These are phyloP conservation scores for Nerophis lumbriciformis DNA, from an alignment of 2,113 vertebrate genomes.

Conservation along the genomic window DNA sequence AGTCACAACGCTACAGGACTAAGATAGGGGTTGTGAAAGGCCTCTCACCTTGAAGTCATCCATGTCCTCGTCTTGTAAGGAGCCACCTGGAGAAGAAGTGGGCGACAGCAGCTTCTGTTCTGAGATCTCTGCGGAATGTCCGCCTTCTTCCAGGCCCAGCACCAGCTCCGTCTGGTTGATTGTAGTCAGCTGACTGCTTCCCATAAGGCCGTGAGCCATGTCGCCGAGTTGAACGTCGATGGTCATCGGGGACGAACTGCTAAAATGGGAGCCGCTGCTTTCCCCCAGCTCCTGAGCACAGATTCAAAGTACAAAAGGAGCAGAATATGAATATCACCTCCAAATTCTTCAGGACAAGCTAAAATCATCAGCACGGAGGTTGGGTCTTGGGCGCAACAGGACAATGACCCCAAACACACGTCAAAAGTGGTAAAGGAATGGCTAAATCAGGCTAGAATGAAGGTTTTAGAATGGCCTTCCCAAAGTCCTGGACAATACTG, in stretches of 20 bases:
- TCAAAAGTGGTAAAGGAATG: too few relatives aligned
- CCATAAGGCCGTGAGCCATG: constrained; percentile 77
- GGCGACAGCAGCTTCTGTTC: constrained; percentile 77
- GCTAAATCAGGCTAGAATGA: too few relatives aligned
- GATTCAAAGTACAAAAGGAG: background rate
- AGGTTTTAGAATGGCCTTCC: too few relatives aligned
- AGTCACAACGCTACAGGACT: too few relatives aligned
- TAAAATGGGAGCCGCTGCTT: constrained; percentile 82
- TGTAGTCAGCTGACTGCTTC: constrained; percentile 79
- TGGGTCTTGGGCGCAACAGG: too few relatives aligned
- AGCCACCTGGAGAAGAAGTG: constrained; percentile 79
- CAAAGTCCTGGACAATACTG: too few relatives aligned
- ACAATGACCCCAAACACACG: too few relatives aligned
- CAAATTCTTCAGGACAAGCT: too few relatives aligned
- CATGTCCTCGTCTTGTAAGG: constrained; percentile 84
- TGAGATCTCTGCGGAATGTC: constrained; percentile 72
- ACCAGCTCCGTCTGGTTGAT: constrained; percentile 87
- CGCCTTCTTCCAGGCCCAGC: constrained; percentile 75
- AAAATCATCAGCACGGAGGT: too few relatives aligned
- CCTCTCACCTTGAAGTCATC: constrained; percentile 80
- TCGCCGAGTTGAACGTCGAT: constrained; percentile 84
- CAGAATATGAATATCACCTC: background rate
- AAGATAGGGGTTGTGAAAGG: background rate
- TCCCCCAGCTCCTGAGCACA: constrained; percentile 79
- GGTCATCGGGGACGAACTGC: constrained; percentile 83